Base-by-base conservation (phyloP, 2,113 vertebrate species). In the Seriola rivoliana region DNA sequence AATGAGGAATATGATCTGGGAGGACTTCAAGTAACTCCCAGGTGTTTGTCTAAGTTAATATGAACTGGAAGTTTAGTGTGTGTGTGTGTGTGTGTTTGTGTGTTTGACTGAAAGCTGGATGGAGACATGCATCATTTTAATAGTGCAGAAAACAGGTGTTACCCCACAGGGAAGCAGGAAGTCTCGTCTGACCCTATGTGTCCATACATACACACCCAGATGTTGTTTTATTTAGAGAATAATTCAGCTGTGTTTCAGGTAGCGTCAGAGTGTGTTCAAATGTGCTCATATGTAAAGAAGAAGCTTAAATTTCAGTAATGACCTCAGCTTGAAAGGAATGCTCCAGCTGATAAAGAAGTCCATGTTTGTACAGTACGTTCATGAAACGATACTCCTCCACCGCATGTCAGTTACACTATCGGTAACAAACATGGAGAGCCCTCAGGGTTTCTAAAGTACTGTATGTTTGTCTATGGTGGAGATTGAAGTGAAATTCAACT, bases 111-210 rank as follows among this genome's bases (percentile, higher is more conserved):
- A n/a, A 62, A 79, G 62, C 63, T 60, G 52, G 60, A 79, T 57
- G 59, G 59, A 69, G 54, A 55, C 8, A n/a, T 60, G 63, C 48
- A 63, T 79, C 52, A 74, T 80, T 70, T 79, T 58, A 71, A 11
- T 60, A 40, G 57, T 48, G 16, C 50, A 64, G 58, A 71, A 79
- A 75, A 82, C 84, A 86, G 72, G 78, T 85, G 68, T 77, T 55
- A 48, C 36, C 67, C 40, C 52, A 65, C 42, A 82, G 65, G 65
- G 59, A 60, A 36, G 1, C 11, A 36, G 67, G 29, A 69, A 32
- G 55, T 34, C 62, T 32, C 8, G 29, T 34, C 44, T 72, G 40
- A 57, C 44, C 64, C 46, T 69, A 12, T 29, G 38, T 86, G 62
- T 66, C 21, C 4, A 65, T 4, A 32, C 14, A 32, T 17, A 66